Evolutionary conservation across 2,113 vertebrate genomes (phyloP), one percentile per base, ranked within the genome.

Genomic region (Peromyscus leucopus): DNA sequence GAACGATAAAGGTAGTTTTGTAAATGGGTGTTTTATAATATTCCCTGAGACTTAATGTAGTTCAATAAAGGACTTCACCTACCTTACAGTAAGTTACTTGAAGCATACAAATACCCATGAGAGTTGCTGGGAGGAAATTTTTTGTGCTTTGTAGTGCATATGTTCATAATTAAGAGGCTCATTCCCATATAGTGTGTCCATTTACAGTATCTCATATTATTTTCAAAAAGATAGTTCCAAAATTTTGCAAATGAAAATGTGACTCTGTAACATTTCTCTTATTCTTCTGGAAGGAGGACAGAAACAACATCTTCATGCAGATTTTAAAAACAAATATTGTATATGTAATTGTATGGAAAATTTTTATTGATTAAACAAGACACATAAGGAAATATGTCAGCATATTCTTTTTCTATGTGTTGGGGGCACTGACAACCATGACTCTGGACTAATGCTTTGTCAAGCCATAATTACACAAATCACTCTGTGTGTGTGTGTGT

Each of bases 161-260:
- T 97, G 69, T 96, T 97, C 96, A 95, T 97, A 97, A 96, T 78
- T 97, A 93, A 97, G 80, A 98, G 83, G 83, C 96, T 61, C 82
- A 95, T 95, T 98, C 74, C 85, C 79, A 59, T 97, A 96, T 97
- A 98, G 72, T 96, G 92, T 96, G 95, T 39, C 94, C 72, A 93
- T 89, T 92, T 98, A 95, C 98, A 98, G 57, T 97, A 97, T 96
- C 97, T 98, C 92, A 95, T 97, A 96, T 97, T 97, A 96, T 97
- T 93, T 89, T 51, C 95, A 98, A 97, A 97, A 96, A 79, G 92
- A 97, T 97, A 97, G 96, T 98, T 96, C 74, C 75, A 91, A 97
- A 11, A 3, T 72, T 75, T 93, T 91, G 48, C 86, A 97, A 97
- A 98, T 96, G 92, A 97, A 90, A 61, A 89, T 95, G 90, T 97